Evolutionary conservation across 1,140 invertebrate genomes (phyloP).

Genomic region (Drosophila athabasca): DNA sequence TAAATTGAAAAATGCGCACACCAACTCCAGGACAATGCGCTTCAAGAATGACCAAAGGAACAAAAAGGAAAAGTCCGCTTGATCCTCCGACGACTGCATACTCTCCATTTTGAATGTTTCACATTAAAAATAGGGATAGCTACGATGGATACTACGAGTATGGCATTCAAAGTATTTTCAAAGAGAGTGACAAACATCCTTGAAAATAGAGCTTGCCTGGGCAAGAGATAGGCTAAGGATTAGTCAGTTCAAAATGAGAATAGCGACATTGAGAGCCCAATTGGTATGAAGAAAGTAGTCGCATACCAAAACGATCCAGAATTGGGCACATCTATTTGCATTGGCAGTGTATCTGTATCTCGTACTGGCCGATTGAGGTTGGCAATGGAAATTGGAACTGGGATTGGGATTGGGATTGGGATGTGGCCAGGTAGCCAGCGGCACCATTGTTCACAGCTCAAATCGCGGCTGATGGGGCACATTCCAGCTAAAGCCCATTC

Average conservation of each 20-base stretch:
- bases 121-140: no score
- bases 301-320: no score
- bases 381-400: neutral
- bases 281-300: no score
- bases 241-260: no score
- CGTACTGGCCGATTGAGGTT: neutral
- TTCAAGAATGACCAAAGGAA: constrained; percentile 39
- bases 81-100: neutral
- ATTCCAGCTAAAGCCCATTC: constrained; percentile 36
- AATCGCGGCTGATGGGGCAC: constrained; percentile 61
- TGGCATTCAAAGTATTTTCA: no score
- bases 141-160: no score
- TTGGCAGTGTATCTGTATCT: constrained; percentile 5
- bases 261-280: no score
- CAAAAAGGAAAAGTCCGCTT: neutral
- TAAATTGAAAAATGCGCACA: constrained; percentile 82
- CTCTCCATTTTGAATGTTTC: neutral
- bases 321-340: no score
- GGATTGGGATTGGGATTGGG: neutral
- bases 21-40: constrained; percentile 50
- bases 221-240: no score
- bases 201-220: no score
- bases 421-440: constrained; percentile 11
- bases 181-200: no score
- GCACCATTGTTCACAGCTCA: constrained; percentile 62